Evolutionary conservation across 1,140 invertebrate genomes (phyloP), one percentile per base, ranked within the genome.

Genomic region (Aleiodes sp.): DNA sequence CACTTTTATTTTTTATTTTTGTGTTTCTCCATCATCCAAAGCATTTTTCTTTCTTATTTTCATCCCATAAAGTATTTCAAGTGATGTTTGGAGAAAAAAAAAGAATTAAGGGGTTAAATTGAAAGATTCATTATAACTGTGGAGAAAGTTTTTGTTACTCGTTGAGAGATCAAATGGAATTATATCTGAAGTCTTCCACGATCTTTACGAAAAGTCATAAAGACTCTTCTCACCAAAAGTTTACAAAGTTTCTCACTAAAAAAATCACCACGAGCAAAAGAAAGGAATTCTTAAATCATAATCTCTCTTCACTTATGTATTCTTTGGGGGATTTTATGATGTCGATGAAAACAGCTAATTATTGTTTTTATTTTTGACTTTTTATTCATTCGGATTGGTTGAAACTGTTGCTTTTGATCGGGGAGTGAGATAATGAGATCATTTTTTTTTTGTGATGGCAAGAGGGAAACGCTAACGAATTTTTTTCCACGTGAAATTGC

Each of bases 81-180:
- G n/a, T n/a, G n/a, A n/a, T n/a, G n/a, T n/a, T n/a, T n/a, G n/a
- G n/a, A n/a, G n/a, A n/a, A n/a, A n/a, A n/a, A n/a, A n/a, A 43
- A 43, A 43, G 39, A 16, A 3, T 43, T 43, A 43, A 43, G 39
- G 39, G 39, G 39, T 43, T 43, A 43, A 43, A 43, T 43, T 43
- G 39, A 43, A 43, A 43, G 39, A 43, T 43, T 43, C 39, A 43
- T 43, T 43, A 43, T 43, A 43, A 43, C 39, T 43, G 2, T n/a
- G 39, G n/a, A 12, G 12, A 43, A 43, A 16, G 35, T 9, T 12
- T 39, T 39, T 39, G 35, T 39, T 39, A 39, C n/a, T 43, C n/a
- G 39, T 43, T 16, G 39, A 43, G 39, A 43, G 39, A 43, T 43
- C 39, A 43, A 43, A 43, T 43, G 39, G 39, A 43, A 16, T 43